Evolutionary conservation across 1,140 invertebrate genomes (phyloP), one percentile per base, ranked within the genome.

Genomic region (Campodea augens): DNA sequence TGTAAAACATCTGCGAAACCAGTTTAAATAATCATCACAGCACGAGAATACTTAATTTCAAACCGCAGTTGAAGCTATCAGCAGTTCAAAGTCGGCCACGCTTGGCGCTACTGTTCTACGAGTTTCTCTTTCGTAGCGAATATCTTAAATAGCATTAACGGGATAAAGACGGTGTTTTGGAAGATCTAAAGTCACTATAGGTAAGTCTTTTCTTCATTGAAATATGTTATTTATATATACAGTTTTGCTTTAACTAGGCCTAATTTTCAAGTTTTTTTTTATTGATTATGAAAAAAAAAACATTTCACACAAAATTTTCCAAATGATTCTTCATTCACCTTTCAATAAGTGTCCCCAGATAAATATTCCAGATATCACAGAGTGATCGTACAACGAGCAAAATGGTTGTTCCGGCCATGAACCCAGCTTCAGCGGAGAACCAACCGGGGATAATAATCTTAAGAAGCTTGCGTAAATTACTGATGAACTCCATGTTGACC

Each of bases 301-400:
- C 4, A 5, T 19, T 38, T 40, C 13, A 21, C 24, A 38, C 25
- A 46, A 25, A 22, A 25, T 29, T 38, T 10, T 24, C 21, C 41
- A 40, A 36, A 46, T 22, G 46, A 23, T 49, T 52, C 41, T 29
- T 38, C 45, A 60, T 61, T 61, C 63, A 87, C 83, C 80, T 87
- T 72, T 98, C 92, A 54, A 97, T 80, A 44, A 83, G 69, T 2
- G 92, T 98, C 13, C 80, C 79, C 62, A 86, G 86, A 54, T 86
- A 79, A 51, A 98, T 98, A 68, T 97, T 79, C 89, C 90, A 98
- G 39, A 98, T 73, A 67, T 98, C 93, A 59, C 89, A 95, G 21
- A 92, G 69, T 0, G 92, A 95, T 56, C 92, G 72, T 4, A 81
- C 73, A 7, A 95, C 68, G 5, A 98, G 66, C 21, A 85, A 76